These are phyloP conservation scores for Platyrinchus mystaceus DNA, from an alignment of 2,797 vertebrate genomes.

Conservation along the genomic window DNA sequence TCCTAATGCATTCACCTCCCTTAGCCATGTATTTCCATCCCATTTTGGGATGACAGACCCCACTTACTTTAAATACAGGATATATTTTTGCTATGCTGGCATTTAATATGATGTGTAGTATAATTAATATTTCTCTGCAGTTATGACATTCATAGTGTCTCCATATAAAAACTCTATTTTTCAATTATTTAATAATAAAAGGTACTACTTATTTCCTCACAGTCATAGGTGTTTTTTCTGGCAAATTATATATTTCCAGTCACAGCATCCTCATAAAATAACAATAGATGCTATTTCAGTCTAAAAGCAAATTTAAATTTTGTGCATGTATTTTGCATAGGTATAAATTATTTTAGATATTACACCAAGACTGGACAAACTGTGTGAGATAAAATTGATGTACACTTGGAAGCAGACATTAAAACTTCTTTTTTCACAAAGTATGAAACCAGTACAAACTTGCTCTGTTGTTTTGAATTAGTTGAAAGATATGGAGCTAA, in stretches of 20 bases:
- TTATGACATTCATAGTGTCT: background rate
- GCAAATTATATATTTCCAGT: background rate
- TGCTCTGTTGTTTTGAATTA: background rate
- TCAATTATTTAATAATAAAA: background rate
- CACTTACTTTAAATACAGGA: background rate
- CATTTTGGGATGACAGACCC: background rate
- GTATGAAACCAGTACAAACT: background rate
- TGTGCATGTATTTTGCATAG: background rate
- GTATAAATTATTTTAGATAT: background rate
- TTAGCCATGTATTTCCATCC: background rate
- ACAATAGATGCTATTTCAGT: background rate
- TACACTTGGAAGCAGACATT: background rate
- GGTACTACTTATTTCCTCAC: background rate
- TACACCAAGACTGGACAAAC: background rate
- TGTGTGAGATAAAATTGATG: background rate
- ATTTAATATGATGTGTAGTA: background rate
- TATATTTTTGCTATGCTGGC: background rate
- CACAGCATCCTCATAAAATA: background rate
- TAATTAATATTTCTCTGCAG: background rate
- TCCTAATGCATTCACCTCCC: background rate
- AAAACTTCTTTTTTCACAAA: background rate
- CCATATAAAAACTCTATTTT: background rate
- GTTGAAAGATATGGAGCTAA: conserved; percentile 13
- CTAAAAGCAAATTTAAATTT: background rate
- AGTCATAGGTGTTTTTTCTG: background rate